phyloP scores from a whole-genome alignment of 2,888 invertebrate species.

The Scaptomyza reducta region DNA sequence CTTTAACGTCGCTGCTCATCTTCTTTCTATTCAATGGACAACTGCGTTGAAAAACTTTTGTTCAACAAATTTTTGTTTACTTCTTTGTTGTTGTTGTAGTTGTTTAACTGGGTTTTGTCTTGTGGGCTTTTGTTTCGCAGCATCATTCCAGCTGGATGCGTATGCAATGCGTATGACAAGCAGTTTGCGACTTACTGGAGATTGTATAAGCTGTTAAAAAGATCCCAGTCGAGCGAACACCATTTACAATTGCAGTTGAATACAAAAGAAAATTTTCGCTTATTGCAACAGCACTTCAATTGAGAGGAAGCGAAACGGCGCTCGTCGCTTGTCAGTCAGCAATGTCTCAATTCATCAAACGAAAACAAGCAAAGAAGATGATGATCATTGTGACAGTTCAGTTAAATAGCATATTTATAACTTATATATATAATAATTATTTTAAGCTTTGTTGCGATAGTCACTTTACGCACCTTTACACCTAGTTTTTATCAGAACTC shows the following conservation, averaged over 20 bases:
- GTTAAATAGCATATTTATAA: neutral
- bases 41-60: conserved; percentile 59
- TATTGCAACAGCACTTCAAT: conserved; percentile 39
- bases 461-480: neutral
- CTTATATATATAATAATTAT: neutral
- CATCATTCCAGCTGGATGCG: conserved; percentile 47
- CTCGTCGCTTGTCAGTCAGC: conserved; percentile 2
- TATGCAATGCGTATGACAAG: conserved; percentile 50
- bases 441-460: neutral
- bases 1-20: neutral
- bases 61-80: conserved; percentile 44
- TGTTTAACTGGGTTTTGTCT: conserved; percentile 11
- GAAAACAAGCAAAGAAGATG: neutral
- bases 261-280: conserved; percentile 42
- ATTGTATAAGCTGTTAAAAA: conserved; percentile 50
- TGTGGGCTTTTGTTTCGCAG: conserved; percentile 27
- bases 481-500: neutral
- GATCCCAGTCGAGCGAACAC: conserved; percentile 34
- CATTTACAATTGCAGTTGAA: conserved; percentile 38
- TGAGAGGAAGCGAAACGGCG: conserved; percentile 26
- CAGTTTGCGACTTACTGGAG: conserved; percentile 28
- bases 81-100: conserved; percentile 8
- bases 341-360: conserved; percentile 28
- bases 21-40: conserved; percentile 15
- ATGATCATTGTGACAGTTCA: neutral